These are phyloP conservation scores for Thymallus thymallus DNA, from an alignment of 2,113 vertebrate species.

Conservation along the genomic window DNA sequence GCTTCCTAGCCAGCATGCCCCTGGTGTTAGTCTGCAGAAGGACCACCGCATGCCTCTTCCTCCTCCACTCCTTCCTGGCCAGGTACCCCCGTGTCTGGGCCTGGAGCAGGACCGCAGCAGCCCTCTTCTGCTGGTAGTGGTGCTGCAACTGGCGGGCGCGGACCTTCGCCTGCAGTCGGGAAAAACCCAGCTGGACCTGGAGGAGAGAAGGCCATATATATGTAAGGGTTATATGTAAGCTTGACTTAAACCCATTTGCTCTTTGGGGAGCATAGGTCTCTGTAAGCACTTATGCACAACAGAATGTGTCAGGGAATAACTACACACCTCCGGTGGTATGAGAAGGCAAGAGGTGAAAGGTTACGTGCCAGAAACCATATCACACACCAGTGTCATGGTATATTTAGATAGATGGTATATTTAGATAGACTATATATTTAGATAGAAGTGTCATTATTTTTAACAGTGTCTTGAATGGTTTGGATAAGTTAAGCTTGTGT, in stretches of 20 bases:
- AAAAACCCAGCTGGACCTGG: constrained; percentile 84
- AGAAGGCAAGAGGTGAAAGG: too few relatives aligned
- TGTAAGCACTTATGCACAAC: too few relatives aligned
- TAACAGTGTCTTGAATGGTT: not conserved
- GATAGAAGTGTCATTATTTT: not conserved
- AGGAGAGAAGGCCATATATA: not conserved
- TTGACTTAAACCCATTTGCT: too few relatives aligned
- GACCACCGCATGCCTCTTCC: constrained; percentile 75
- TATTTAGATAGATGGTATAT: not conserved
- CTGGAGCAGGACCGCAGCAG: constrained; percentile 74
- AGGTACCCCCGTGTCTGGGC: constrained; percentile 77
- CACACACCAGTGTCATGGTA: not conserved
- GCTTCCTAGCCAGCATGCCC: constrained; percentile 77
- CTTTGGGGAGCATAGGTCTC: too few relatives aligned
- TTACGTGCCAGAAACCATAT: too few relatives aligned
- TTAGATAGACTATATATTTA: too few relatives aligned
- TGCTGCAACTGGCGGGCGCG: constrained; percentile 73
- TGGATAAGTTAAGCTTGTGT: not conserved
- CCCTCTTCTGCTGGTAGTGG: constrained; percentile 72
- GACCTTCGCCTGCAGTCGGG: constrained; percentile 85
- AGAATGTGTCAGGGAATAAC: too few relatives aligned
- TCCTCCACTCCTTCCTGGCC: constrained; percentile 71
- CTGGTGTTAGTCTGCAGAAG: constrained; percentile 84
- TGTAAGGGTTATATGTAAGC: too few relatives aligned
- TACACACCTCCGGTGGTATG: too few relatives aligned